Percentiles rank a stretch among this genome's conserved stretches.
phyloP scores from a whole-genome alignment of 2,797 vertebrate genomes.

The Chloroceryle inda region DNA sequence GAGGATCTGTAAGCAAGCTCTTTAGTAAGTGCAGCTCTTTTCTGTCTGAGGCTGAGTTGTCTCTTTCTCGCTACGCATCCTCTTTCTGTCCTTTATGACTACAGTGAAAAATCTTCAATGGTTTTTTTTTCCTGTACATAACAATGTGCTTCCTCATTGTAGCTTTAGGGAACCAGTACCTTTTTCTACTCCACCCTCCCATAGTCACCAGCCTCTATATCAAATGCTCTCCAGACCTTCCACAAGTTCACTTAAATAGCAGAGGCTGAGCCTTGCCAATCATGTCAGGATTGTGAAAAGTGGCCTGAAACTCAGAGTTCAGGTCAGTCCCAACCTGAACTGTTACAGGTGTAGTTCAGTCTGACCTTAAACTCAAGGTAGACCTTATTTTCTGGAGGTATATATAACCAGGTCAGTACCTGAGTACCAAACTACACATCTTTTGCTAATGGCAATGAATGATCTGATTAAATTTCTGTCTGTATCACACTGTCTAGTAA shows the following conservation, averaged over 20 bases:
- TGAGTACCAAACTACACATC: neutral
- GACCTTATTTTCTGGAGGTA: neutral
- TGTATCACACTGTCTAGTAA: neutral
- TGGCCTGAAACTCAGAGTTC: neutral
- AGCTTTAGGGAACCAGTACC: neutral
- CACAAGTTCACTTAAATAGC: neutral
- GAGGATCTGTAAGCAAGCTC: neutral
- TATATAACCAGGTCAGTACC: neutral
- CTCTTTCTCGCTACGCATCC: neutral
- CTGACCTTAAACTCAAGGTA: neutral
- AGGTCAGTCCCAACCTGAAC: neutral
- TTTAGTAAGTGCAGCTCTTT: neutral
- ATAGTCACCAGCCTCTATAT: neutral
- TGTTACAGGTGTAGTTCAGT: neutral
- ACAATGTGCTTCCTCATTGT: accelerated
- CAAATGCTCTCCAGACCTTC: neutral
- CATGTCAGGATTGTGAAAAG: neutral
- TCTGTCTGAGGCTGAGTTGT: neutral
- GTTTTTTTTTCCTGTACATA: neutral
- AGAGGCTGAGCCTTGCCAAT: neutral
- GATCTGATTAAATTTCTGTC: neutral
- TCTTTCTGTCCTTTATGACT: neutral
- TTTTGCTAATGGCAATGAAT: neutral
- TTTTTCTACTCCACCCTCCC: neutral
- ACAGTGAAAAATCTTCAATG: neutral